Conservation (phyloP, 2,888 invertebrate species). For the Polymixis flavicincta region DNA sequence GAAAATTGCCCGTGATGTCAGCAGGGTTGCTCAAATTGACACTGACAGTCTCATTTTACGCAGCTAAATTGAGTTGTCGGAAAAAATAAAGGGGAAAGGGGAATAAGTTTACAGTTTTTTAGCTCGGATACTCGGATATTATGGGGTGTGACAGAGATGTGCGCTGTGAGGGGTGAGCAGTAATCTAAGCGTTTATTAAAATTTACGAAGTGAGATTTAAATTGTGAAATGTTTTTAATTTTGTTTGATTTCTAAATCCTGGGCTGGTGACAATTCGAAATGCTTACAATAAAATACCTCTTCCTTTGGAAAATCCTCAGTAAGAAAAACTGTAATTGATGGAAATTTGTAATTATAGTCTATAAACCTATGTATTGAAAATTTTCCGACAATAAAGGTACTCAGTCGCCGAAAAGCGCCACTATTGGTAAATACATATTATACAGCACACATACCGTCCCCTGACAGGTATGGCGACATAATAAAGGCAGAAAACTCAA, state of each 20-base stretch:
- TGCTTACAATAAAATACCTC: background rate
- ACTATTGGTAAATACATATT: background rate
- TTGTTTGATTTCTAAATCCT: background rate
- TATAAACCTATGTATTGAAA: background rate
- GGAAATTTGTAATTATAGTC: background rate
- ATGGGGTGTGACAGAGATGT: slow-evolving; percentile 38
- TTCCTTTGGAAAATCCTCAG: background rate
- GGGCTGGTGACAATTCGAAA: background rate
- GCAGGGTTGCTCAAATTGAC: slow-evolving; percentile 62
- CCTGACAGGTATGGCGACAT: no score
- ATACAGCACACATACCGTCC: background rate
- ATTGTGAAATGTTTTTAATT: slow-evolving; percentile 29
- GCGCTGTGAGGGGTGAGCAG: slow-evolving; percentile 29
- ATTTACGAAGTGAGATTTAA: slow-evolving; percentile 29
- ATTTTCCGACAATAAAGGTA: background rate
- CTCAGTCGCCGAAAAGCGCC: background rate
- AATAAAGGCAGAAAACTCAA: background rate
- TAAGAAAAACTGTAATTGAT: background rate
- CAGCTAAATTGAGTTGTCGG: slow-evolving; percentile 67
- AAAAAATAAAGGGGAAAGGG: slow-evolving; percentile 56
- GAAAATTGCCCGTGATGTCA: slow-evolving; percentile 66
- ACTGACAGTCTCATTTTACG: slow-evolving; percentile 69
- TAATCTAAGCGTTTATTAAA: slow-evolving; percentile 51
- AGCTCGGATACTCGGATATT: slow-evolving; percentile 36
- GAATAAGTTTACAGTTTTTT: slow-evolving; percentile 56